Conservation (phyloP, 2,113 vertebrate species). For the Pygoscelis antarcticus region DNA sequence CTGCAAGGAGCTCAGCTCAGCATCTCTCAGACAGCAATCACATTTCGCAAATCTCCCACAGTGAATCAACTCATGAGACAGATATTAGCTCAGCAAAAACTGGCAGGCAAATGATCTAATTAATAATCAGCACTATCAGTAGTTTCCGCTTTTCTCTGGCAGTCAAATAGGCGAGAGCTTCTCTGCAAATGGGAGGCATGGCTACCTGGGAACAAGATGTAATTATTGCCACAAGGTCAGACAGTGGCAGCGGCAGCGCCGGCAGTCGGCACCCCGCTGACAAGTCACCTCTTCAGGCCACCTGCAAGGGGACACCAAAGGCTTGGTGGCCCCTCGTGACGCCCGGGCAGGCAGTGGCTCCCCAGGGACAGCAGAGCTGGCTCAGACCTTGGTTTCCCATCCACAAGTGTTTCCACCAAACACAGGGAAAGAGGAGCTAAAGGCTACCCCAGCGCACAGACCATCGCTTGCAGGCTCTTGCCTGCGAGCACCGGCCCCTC, state of each 20-base stretch:
- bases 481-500: neutral
- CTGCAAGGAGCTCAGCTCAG: conserved; percentile 40
- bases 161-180: neutral
- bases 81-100: conserved; percentile 63
- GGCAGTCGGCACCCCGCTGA: neutral
- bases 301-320: neutral
- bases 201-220: neutral
- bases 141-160: conserved; percentile 9
- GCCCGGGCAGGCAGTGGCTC: neutral
- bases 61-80: conserved; percentile 45
- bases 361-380: neutral
- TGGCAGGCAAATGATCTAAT: conserved; percentile 64
- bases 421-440: neutral
- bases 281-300: neutral
- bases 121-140: conserved; percentile 56
- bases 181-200: neutral
- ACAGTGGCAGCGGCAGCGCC: neutral
- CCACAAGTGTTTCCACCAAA: neutral
- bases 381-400: neutral
- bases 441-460: fast-evolving
- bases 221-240: neutral
- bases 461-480: neutral
- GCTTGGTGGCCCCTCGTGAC: neutral
- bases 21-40: conserved; percentile 13
- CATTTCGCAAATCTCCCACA: conserved; percentile 29